A percentile compares a stretch with the other conserved stretches of the same genome.
Conservation (phyloP, 2,113 vertebrate species). For the Rhombomys opimus region DNA sequence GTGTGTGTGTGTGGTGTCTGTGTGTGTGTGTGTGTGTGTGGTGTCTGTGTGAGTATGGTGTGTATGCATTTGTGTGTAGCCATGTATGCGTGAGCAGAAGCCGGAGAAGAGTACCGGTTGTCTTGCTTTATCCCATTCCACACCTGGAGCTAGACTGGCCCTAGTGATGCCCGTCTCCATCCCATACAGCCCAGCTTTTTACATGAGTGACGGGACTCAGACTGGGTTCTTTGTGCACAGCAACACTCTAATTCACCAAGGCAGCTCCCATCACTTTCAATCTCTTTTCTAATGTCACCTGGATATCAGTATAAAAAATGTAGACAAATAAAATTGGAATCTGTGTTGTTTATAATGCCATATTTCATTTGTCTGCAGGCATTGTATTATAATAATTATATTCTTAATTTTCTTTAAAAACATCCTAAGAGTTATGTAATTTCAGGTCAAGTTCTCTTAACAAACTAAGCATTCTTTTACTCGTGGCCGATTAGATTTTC, state of each 20-base stretch:
- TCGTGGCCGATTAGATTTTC: slow-evolving; percentile 25
- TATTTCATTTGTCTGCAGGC: slow-evolving; percentile 3
- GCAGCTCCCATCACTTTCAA: neutral
- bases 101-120: neutral
- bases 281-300: neutral
- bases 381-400: neutral
- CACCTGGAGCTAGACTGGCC: neutral
- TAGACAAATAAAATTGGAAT: neutral
- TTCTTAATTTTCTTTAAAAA: slow-evolving; percentile 32
- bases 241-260: neutral
- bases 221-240: neutral
- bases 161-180: too few relatives aligned
- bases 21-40: neutral
- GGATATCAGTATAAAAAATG: neutral
- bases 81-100: neutral
- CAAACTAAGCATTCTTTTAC: slow-evolving; percentile 29
- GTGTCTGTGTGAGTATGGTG: neutral
- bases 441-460: neutral
- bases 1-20: neutral
- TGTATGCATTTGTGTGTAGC: neutral
- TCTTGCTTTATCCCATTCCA: neutral
- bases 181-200: neutral
- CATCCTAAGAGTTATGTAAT: neutral
- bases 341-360: neutral
- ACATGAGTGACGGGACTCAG: neutral